Conservation (phyloP, 2,888 invertebrate genomes). For the Erpobdella octoculata region DNA sequence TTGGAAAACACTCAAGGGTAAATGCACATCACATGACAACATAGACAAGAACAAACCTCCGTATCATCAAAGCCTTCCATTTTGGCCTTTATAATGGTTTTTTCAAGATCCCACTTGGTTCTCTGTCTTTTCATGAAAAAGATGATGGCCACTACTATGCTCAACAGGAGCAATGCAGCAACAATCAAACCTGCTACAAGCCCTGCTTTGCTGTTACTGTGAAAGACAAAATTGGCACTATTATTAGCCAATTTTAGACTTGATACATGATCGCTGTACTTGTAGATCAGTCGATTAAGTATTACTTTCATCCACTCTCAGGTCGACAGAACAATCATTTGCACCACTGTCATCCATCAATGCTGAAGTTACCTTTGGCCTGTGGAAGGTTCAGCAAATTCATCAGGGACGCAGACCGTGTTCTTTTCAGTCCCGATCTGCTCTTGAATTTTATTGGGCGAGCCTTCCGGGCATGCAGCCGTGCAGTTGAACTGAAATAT, state of each 20-base stretch:
- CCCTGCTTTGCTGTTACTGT: constrained; percentile 26
- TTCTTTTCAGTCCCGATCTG: background rate
- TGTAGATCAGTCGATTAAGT: too few relatives aligned
- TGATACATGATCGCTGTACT: too few relatives aligned
- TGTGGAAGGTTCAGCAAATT: background rate
- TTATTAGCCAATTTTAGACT: background rate
- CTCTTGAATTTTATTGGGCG: constrained; percentile 20
- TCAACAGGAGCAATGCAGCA: constrained; percentile 52
- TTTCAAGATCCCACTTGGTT: constrained; percentile 78
- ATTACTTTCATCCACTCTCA: too few relatives aligned
- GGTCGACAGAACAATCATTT: background rate
- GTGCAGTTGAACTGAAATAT: constrained; percentile 70
- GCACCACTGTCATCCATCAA: background rate
- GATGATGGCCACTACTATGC: constrained; percentile 43
- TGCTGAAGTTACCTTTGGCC: background rate
- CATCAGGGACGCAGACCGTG: constrained; percentile 9
- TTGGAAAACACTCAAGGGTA: background rate
- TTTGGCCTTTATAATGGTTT: constrained; percentile 77
- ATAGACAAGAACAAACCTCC: constrained; percentile 45
- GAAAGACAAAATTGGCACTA: background rate
- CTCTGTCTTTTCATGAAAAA: constrained; percentile 63
- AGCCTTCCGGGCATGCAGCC: constrained; percentile 63
- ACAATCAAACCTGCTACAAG: constrained; percentile 54
- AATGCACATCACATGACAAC: background rate
- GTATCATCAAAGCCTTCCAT: constrained; percentile 70